phyloP scores from a whole-genome alignment of 2,888 invertebrate species.

The Norana najaformis region DNA sequence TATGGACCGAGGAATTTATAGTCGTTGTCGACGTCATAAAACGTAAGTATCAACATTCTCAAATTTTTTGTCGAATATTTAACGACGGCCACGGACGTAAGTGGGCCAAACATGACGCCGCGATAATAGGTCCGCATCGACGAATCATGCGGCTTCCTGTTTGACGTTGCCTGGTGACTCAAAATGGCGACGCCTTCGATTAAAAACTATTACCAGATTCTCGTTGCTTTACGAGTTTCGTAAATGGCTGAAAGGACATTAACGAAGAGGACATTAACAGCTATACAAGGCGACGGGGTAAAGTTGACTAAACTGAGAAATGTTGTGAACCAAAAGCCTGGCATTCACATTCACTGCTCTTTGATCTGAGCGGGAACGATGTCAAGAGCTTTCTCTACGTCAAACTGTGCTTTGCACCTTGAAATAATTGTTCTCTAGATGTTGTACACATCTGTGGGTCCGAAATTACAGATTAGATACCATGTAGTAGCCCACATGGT shows the following conservation, averaged over 20 bases:
- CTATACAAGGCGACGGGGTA: background rate
- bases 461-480: background rate
- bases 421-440: background rate
- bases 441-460: background rate
- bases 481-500: background rate
- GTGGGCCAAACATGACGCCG: background rate
- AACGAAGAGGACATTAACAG: background rate
- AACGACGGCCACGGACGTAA: background rate
- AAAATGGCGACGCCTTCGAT: background rate
- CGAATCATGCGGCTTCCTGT: background rate
- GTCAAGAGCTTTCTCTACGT: background rate
- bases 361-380: background rate
- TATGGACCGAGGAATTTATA: background rate
- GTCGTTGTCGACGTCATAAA: background rate
- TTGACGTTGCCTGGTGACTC: background rate
- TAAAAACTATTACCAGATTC: background rate
- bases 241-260: background rate
- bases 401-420: background rate
- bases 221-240: background rate
- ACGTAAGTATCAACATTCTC: background rate
- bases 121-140: background rate
- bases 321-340: background rate
- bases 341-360: background rate
- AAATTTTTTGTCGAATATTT: background rate
- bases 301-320: background rate